Conservation (phyloP, 2,113 vertebrate species). For the Sebastes fasciatus region DNA sequence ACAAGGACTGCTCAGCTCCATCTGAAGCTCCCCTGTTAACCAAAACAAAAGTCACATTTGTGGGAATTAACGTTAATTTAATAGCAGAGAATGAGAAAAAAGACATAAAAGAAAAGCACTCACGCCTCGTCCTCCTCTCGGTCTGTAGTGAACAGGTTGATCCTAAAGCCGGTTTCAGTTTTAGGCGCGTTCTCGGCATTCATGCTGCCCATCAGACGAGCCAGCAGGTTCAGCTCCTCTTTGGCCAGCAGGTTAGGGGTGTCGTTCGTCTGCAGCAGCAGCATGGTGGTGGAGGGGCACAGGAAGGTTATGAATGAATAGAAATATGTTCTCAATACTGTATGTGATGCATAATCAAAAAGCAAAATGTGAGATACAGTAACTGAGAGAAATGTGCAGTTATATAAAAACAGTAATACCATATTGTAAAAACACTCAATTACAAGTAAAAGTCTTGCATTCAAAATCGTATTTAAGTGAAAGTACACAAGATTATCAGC, state of each 20-base stretch:
- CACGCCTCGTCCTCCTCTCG: conserved; percentile 89
- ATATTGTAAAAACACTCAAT: background rate
- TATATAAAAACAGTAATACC: background rate
- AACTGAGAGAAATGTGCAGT: background rate
- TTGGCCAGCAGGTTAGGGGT: conserved; percentile 91
- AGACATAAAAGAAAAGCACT: conserved; percentile 31
- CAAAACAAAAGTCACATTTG: conserved; percentile 1
- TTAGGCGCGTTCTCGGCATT: conserved; percentile 78
- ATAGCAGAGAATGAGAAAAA: background rate
- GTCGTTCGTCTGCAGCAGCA: conserved; percentile 78
- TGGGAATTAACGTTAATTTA: background rate
- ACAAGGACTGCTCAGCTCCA: conserved; percentile 80
- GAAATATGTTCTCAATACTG: background rate
- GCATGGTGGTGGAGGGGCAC: background rate
- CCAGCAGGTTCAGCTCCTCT: conserved; percentile 95
- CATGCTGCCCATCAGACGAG: conserved; percentile 90
- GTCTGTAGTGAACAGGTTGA: conserved; percentile 89
- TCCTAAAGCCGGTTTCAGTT: conserved; percentile 82
- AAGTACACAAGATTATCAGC: background rate
- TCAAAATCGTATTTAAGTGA: background rate
- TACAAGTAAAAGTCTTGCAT: background rate
- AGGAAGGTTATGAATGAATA: background rate
- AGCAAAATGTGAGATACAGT: background rate
- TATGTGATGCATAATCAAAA: background rate
- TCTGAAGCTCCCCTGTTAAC: conserved; percentile 79